A percentile compares a stretch with the other conserved stretches of the same genome.
Conservation (phyloP, 2,113 vertebrate species). For the Castor canadensis region DNA sequence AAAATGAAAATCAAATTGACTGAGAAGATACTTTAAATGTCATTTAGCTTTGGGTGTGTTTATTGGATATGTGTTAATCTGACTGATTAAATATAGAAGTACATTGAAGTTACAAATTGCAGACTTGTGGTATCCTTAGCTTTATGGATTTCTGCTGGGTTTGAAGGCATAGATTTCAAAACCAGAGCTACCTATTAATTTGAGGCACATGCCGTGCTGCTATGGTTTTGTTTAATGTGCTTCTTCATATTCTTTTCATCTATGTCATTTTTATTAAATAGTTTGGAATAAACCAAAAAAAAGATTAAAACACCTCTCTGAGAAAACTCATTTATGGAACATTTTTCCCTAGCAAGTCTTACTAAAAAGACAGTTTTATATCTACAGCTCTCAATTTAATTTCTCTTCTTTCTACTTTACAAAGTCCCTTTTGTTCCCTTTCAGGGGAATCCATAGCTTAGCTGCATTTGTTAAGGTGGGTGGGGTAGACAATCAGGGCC, state of each 20-base stretch:
- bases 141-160: not conserved
- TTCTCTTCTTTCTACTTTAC: not conserved
- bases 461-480: not conserved
- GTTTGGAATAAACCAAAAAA: conserved; percentile 53
- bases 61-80: not conserved
- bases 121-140: not conserved
- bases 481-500: not conserved
- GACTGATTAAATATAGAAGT: conserved; percentile 15
- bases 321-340: conserved; percentile 56
- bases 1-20: conserved; percentile 47
- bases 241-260: conserved; percentile 4
- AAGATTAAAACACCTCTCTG: conserved; percentile 37
- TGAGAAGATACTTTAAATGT: not conserved
- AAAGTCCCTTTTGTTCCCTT: not conserved
- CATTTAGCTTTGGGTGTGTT: conserved; percentile 12
- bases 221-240: not conserved
- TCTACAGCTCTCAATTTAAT: not conserved
- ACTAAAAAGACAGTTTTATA: conserved; percentile 37
- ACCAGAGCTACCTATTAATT: not conserved
- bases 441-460: not conserved
- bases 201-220: not conserved
- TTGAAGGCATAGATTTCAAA: conserved; percentile 14
- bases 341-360: conserved; percentile 16
- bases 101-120: not conserved
- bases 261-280: conserved; percentile 42